These are phyloP conservation scores for Dromococcyx pavoninus DNA, from an alignment of 2,797 vertebrate genomes.

Conservation along the genomic window DNA sequence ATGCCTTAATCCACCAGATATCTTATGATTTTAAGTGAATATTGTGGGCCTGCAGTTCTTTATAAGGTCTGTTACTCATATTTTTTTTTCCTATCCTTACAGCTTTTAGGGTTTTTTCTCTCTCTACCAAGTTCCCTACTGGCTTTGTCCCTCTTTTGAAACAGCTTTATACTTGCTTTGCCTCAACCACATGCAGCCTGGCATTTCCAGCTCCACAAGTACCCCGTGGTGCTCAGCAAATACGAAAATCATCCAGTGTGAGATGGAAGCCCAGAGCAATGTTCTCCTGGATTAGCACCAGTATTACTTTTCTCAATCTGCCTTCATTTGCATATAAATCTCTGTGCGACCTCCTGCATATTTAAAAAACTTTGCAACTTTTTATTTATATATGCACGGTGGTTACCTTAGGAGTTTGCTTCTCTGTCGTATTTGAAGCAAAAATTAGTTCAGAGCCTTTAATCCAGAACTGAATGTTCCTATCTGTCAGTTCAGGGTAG, in stretches of 20 bases:
- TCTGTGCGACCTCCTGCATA: neutral
- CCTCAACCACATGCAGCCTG: neutral
- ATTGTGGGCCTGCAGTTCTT: neutral
- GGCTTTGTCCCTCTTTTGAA: neutral
- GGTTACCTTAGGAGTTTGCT: neutral
- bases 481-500: neutral
- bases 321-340: constrained; percentile 51
- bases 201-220: constrained; percentile 22
- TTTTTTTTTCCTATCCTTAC: neutral
- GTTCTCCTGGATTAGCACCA: constrained; percentile 29
- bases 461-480: neutral
- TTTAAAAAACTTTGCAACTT: neutral
- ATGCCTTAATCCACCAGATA: neutral
- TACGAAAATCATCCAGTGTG: constrained; percentile 48
- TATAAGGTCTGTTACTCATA: neutral
- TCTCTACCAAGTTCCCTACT: neutral
- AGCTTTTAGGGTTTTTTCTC: neutral
- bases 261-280: constrained; percentile 38
- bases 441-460: neutral
- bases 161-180: neutral
- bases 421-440: neutral
- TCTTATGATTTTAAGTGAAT: neutral
- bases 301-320: constrained; percentile 38
- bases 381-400: neutral
- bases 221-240: constrained; percentile 19